Evolutionary conservation across 2,888 invertebrate species (phyloP).

Genomic region (Lomographa bimaculata): DNA sequence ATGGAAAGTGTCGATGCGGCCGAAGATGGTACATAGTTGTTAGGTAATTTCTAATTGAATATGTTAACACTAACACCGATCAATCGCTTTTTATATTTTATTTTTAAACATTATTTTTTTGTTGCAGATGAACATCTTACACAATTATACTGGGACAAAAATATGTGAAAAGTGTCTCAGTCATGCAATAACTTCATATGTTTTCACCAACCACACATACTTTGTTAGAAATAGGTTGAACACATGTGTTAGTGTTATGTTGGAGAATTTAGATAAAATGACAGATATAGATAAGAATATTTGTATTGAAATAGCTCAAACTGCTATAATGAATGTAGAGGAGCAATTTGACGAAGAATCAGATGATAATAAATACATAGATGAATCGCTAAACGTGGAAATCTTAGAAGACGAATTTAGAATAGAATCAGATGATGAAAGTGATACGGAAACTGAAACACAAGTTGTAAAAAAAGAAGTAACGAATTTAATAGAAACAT

Average conservation of each 20-base stretch:
- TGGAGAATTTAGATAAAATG: constrained; percentile 49
- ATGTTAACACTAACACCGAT: too few species aligned
- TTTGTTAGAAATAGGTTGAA: constrained; percentile 58
- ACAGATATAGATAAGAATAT: constrained; percentile 46
- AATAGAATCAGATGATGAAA: constrained; percentile 52
- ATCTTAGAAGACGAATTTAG: constrained; percentile 74
- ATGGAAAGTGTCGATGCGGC: too few species aligned
- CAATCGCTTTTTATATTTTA: constrained; percentile 11
- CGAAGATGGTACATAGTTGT: too few species aligned
- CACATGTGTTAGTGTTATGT: constrained; percentile 56
- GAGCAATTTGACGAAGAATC: constrained; percentile 44
- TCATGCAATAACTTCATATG: constrained; percentile 59
- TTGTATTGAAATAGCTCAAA: constrained; percentile 62
- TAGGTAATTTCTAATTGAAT: too few species aligned
- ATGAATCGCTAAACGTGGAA: constrained; percentile 58
- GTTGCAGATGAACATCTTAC: constrained; percentile 64
- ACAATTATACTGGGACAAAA: constrained; percentile 62
- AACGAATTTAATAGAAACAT: constrained; percentile 32
- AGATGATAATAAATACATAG: constrained; percentile 40
- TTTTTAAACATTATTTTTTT: constrained; percentile 41
- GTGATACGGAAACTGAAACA: constrained; percentile 22
- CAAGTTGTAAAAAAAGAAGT: constrained; percentile 12
- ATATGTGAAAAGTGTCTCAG: constrained; percentile 69
- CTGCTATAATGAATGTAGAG: constrained; percentile 52
- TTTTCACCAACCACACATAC: constrained; percentile 57